Evolutionary conservation across 2,113 vertebrate genomes (phyloP).

Genomic region (Verasper variegatus): DNA sequence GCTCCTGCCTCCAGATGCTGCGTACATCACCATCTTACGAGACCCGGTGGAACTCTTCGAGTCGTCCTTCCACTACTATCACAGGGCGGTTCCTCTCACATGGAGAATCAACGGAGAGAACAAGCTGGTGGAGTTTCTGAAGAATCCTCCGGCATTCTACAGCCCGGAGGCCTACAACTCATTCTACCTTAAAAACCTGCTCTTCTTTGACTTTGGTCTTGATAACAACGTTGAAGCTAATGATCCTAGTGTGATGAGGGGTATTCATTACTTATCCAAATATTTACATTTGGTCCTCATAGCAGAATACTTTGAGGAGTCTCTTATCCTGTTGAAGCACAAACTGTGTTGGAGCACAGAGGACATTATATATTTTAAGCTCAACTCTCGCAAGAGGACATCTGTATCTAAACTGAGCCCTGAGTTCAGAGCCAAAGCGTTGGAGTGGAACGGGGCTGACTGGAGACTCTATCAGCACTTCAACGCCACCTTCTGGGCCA

Average conservation of each 20-base stretch:
- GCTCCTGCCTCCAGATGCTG: conserved; percentile 83
- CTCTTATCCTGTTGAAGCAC: conserved; percentile 92
- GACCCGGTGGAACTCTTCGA: conserved; percentile 92
- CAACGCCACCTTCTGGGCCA: conserved; percentile 91
- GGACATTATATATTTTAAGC: conserved; percentile 92
- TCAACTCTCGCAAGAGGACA: conserved; percentile 87
- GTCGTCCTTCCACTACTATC: conserved; percentile 95
- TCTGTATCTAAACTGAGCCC: conserved; percentile 82
- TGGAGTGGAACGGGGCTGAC: conserved; percentile 90
- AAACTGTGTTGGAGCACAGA: conserved; percentile 92
- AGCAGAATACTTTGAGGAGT: conserved; percentile 94
- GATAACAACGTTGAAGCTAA: conserved; percentile 85
- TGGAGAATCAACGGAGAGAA: conserved; percentile 86
- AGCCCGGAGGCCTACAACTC: conserved; percentile 87
- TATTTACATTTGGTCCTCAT: conserved; percentile 91
- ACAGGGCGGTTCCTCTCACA: conserved; percentile 86
- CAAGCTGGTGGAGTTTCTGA: conserved; percentile 88
- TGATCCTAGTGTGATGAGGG: conserved; percentile 82
- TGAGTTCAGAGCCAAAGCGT: conserved; percentile 85
- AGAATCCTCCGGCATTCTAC: conserved; percentile 85
- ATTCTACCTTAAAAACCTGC: conserved; percentile 94
- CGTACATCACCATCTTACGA: conserved; percentile 90
- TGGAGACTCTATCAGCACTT: conserved; percentile 92
- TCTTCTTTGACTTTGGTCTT: conserved; percentile 93
- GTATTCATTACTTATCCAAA: conserved; percentile 83